Conservation (phyloP, 2,113 vertebrate genomes). For the Lipotes vexillifer region DNA sequence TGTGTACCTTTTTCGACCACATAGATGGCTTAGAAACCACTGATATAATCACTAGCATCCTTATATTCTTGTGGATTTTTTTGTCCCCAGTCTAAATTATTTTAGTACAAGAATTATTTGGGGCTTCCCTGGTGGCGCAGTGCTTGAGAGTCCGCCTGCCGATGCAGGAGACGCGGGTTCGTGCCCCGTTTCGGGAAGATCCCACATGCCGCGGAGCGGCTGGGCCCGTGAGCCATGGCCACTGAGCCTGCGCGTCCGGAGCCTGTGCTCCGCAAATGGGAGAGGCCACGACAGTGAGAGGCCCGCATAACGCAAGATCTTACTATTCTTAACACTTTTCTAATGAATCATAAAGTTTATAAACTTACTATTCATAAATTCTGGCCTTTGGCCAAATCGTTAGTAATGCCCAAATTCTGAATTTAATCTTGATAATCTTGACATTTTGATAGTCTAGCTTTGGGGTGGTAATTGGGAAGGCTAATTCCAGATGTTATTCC, state of each 20-base stretch:
- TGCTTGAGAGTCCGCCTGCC: no score
- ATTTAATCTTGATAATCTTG: constrained; percentile 23
- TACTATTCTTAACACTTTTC: not conserved
- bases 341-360: not conserved
- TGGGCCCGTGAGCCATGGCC: no score
- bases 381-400: not conserved
- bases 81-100: not conserved
- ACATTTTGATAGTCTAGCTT: not conserved
- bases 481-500: not conserved
- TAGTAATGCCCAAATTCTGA: not conserved
- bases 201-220: no score
- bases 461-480: not conserved
- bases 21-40: not conserved
- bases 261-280: no score
- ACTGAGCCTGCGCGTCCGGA: no score
- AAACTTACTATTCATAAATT: not conserved
- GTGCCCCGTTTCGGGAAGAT: no score
- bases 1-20: not conserved
- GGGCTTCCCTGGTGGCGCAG: no score
- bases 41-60: not conserved
- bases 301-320: no score
- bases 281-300: no score
- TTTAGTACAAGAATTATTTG: not conserved
- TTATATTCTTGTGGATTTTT: not conserved
- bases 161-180: no score